These are phyloP conservation scores for Pegoplata infirma DNA, from an alignment of 2,888 invertebrate genomes.

Conservation along the genomic window DNA sequence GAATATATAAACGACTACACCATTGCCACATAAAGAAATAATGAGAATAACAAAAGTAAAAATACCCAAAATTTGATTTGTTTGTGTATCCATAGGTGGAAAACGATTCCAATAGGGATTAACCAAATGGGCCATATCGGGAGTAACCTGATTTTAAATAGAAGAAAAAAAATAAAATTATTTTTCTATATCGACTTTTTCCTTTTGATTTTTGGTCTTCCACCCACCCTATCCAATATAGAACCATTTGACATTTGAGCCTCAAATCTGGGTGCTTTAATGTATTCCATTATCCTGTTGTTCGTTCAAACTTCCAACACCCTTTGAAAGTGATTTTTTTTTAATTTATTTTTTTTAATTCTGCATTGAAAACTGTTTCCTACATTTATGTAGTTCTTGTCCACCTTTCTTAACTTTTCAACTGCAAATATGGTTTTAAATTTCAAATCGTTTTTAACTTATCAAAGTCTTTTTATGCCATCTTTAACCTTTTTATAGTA, in stretches of 20 bases:
- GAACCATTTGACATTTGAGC: slow-evolving; percentile 81
- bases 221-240: slow-evolving; percentile 86
- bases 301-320: not conserved
- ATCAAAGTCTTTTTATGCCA: slow-evolving; percentile 35
- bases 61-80: slow-evolving; percentile 81
- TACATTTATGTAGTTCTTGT: slow-evolving; percentile 24
- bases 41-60: slow-evolving; percentile 81
- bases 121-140: slow-evolving; percentile 84
- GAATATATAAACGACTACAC: slow-evolving; percentile 82
- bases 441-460: slow-evolving; percentile 18
- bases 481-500: slow-evolving; percentile 51
- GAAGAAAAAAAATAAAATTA: not conserved
- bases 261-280: slow-evolving; percentile 75
- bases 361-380: slow-evolving; percentile 31
- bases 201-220: not conserved
- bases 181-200: not conserved
- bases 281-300: slow-evolving; percentile 29
- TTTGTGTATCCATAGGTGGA: slow-evolving; percentile 79
- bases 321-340: not conserved
- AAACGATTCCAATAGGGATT: slow-evolving; percentile 81
- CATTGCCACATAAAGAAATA: slow-evolving; percentile 72
- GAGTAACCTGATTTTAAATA: slow-evolving; percentile 80
- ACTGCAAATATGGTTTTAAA: slow-evolving; percentile 9
- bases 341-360: not conserved
- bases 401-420: slow-evolving; percentile 18